phyloP scores from a whole-genome alignment of 2,888 invertebrate species.

The Dinocampus coccinellae region DNA sequence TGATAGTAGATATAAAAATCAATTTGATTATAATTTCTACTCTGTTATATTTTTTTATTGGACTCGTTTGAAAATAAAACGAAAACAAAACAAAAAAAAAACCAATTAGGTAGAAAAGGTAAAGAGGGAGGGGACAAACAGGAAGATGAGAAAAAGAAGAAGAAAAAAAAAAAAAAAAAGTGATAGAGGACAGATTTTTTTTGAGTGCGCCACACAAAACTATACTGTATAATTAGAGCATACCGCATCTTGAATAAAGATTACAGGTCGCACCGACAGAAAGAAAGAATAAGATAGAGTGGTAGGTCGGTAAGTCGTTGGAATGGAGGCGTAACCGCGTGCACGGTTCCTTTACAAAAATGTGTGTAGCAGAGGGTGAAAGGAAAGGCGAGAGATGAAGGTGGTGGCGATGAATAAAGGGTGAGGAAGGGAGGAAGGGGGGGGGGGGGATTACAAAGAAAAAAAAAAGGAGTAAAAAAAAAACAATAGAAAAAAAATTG shows the following conservation, averaged over 20 bases:
- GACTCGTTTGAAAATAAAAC: too few species aligned
- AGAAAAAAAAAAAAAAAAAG: constrained; percentile 1
- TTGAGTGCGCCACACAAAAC: constrained; percentile 48
- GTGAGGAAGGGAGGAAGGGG: constrained; percentile 16
- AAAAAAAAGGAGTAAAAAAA: constrained; percentile 7
- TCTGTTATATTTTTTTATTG: too few species aligned
- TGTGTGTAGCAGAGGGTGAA: constrained; percentile 20
- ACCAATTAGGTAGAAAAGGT: too few species aligned
- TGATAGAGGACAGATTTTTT: constrained; percentile 19
- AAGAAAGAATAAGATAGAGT: neutral
- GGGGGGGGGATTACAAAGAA: neutral
- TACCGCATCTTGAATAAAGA: constrained; percentile 45
- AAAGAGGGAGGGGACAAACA: constrained; percentile 19
- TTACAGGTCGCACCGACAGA: constrained; percentile 44
- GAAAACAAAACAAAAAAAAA: too few species aligned
- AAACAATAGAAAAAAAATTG: constrained; percentile 13
- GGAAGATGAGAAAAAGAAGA: neutral
- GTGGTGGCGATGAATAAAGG: constrained; percentile 10
- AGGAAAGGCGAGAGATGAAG: constrained; percentile 28
- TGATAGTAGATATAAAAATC: neutral
- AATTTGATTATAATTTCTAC: neutral
- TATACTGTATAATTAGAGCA: constrained; percentile 65
- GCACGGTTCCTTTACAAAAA: constrained; percentile 31
- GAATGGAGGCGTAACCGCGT: constrained; percentile 30
- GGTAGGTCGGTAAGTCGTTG: constrained; percentile 31